Percentiles rank a stretch among this genome's conserved stretches.
These are phyloP conservation scores for Aporophyla lueneburgensis DNA, from an alignment of 2,888 invertebrate species.

Conservation along the genomic window DNA sequence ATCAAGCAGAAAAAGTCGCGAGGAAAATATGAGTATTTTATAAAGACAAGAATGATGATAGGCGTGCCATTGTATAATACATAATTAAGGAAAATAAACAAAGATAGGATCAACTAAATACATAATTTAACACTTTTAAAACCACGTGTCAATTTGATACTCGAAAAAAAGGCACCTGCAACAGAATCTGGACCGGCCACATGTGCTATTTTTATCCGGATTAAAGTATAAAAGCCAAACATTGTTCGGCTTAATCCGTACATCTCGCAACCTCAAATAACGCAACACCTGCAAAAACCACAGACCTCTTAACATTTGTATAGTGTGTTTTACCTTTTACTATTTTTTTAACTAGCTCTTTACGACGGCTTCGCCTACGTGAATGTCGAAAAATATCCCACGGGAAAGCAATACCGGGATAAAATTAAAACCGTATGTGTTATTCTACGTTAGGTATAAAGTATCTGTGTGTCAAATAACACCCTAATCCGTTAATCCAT, in stretches of 20 bases:
- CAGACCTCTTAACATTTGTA: slow-evolving; percentile 12
- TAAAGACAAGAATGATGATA: neutral
- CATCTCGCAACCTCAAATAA: slow-evolving; percentile 37
- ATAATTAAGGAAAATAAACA: neutral
- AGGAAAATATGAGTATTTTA: neutral
- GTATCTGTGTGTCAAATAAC: neutral
- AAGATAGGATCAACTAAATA: slow-evolving; percentile 1
- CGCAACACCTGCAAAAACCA: slow-evolving; percentile 19
- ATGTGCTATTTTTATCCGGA: slow-evolving; percentile 44
- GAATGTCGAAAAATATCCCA: neutral
- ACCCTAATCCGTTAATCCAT: neutral
- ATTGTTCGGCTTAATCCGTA: slow-evolving; percentile 39
- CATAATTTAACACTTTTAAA: slow-evolving; percentile 4
- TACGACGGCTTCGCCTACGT: too few species aligned
- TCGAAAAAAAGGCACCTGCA: neutral
- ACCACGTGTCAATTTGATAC: slow-evolving; percentile 9
- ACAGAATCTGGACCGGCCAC: slow-evolving; percentile 9
- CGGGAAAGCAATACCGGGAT: neutral
- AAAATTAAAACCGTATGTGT: neutral
- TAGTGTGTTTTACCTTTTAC: neutral
- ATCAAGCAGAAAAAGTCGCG: too few species aligned
- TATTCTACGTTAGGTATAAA: neutral
- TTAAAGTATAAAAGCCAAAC: slow-evolving; percentile 36
- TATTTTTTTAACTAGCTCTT: neutral
- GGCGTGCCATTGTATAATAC: neutral